Conservation (phyloP, 2,797 vertebrate genomes). For the Brotula barbata region DNA sequence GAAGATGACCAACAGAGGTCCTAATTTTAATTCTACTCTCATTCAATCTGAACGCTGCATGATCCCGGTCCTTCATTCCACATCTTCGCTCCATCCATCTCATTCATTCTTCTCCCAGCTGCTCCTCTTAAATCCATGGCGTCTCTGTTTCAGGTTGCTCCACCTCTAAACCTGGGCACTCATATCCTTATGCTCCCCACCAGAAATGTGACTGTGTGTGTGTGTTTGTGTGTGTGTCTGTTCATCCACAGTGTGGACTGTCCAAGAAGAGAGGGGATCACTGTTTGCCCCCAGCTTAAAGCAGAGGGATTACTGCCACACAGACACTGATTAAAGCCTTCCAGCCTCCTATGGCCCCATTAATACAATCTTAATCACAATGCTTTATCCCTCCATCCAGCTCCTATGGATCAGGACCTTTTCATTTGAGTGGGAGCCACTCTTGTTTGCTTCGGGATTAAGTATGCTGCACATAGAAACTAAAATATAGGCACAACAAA, state of each 20-base stretch:
- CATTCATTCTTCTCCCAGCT: constrained; percentile 68
- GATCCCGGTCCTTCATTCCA: constrained; percentile 31
- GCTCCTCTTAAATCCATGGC: constrained; percentile 52
- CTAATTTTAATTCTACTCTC: no score
- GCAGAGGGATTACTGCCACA: constrained; percentile 79
- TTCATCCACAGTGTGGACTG: constrained; percentile 34
- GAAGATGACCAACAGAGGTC: no score
- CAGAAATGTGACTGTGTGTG: constrained; percentile 30
- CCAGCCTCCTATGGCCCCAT: constrained; percentile 83
- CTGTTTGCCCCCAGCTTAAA: constrained; percentile 78
- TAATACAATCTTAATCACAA: constrained; percentile 87
- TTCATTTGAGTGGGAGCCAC: constrained; percentile 77
- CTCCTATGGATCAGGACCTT: constrained; percentile 81
- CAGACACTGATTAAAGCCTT: constrained; percentile 87
- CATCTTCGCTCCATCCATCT: constrained; percentile 49
- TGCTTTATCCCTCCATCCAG: constrained; percentile 81
- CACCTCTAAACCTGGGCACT: constrained; percentile 64
- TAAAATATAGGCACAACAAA: constrained; percentile 42
- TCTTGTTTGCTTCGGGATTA: constrained; percentile 82
- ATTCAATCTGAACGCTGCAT: neutral
- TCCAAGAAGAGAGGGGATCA: constrained; percentile 67
- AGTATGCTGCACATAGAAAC: constrained; percentile 64
- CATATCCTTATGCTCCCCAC: constrained; percentile 41
- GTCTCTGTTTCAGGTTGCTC: constrained; percentile 64
- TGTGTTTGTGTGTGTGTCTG: constrained; percentile 39